Evolutionary conservation across 1,140 invertebrate species (phyloP).

Genomic region (Meteorus sp.): DNA sequence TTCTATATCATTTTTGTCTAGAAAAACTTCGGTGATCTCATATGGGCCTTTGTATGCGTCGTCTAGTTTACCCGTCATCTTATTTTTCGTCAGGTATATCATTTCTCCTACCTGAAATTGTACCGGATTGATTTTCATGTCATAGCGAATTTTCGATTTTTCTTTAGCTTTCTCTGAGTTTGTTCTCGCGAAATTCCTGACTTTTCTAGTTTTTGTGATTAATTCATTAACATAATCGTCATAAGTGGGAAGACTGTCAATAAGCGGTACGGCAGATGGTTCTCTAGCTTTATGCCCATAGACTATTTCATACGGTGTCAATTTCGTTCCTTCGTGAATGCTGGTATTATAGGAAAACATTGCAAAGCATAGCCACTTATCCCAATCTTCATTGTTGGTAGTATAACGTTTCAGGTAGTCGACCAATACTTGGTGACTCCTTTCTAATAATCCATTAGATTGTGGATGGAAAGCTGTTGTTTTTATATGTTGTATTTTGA

Average conservation of each 20-base stretch:
- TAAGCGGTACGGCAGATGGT: background rate
- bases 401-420: constrained; percentile 37
- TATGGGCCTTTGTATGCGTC: constrained; percentile 10
- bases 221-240: constrained; percentile 6
- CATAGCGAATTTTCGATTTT: constrained; percentile 2
- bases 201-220: background rate
- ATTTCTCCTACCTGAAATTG: background rate
- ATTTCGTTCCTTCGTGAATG: constrained; percentile 38
- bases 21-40: background rate
- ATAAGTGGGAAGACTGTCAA: background rate
- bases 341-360: constrained; percentile 19
- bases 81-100: constrained; percentile 7
- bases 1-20: too few species aligned
- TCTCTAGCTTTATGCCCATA: constrained; percentile 13
- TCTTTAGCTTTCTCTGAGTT: background rate
- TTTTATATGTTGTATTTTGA: constrained; percentile 21
- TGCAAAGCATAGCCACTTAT: constrained; percentile 27
- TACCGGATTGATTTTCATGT: background rate
- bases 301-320: constrained; percentile 22
- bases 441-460: constrained; percentile 34
- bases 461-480: constrained; percentile 18
- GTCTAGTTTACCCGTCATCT: constrained; percentile 10
- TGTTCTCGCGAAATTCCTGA: background rate
- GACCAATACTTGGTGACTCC: constrained; percentile 30
- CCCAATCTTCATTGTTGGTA: constrained; percentile 41